Base-by-base conservation (phyloP, 2,888 invertebrate genomes). In the Nebria brevicollis region DNA sequence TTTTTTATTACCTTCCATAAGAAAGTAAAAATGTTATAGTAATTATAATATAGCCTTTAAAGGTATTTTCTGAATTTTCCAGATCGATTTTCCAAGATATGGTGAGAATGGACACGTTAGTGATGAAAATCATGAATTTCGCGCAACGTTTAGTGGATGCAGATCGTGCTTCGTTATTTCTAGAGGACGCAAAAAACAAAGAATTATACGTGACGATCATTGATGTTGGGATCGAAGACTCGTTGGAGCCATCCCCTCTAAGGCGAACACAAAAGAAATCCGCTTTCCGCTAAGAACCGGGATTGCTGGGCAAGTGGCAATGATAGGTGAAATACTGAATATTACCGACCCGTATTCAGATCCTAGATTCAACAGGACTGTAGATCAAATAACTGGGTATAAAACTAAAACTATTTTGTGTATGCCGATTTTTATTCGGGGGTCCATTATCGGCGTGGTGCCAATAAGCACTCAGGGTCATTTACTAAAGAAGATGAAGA, bases 71-170 rank as follows among this genome's bases (percentile, higher is more conserved):
- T 75, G 75, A 72, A 83, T 82, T 82, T 88, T 90, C 65, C 89
- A 96, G 96, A 87, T 95, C 95, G 8, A 95, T 96, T 86, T 96
- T 97, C 86, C 95, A 96, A 90, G 95, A 96, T 86, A 96, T 96
- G 92, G 94, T 95, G 73, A 95, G 95, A 84, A 93, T 96, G 91
- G 95, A 96, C 85, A 92, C 93, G 82, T 91, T 96, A 0, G 95
- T 96, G 54, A 93, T 94, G 87, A 94, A 95, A 87, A 94, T 96
- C 82, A 93, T 96, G 92, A 94, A 95, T 87, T 95, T 94, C 86
- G 96, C 95, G 0, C 95, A 96, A 87, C 91, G 93, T 70, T 89
- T 96, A 6, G 96, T 96, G 7, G 93, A 94, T 84, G 96, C 96
- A 0, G 96, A 96, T 86, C 89, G 96, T 54, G 96, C 96, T 0